Percentiles rank a stretch among this genome's conserved stretches.
Conservation (phyloP, 2,888 invertebrate species). For the Sphinx pinastri region DNA sequence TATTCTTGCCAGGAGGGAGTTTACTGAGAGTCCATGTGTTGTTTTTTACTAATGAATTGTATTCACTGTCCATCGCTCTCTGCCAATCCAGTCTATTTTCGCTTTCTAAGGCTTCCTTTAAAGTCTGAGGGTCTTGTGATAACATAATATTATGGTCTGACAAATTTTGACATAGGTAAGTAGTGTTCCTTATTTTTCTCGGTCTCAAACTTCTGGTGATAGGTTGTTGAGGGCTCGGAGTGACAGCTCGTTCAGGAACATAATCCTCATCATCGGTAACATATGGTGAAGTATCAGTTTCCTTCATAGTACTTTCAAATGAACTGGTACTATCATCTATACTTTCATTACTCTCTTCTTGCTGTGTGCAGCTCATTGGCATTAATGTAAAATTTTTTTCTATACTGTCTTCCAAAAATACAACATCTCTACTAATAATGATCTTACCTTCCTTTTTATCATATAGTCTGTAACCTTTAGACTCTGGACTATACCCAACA, state of each 20-base stretch:
- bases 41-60: constrained; percentile 30
- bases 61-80: constrained; percentile 29
- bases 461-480: neutral
- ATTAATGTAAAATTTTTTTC: neutral
- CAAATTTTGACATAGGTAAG: no score
- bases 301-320: no score
- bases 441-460: neutral
- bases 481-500: neutral
- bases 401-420: neutral
- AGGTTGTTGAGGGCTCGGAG: no score
- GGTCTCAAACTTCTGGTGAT: constrained; percentile 3
- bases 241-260: no score
- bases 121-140: neutral
- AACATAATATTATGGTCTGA: no score
- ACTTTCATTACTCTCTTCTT: neutral
- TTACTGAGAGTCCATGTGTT: constrained; percentile 29
- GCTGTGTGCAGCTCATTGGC: neutral
- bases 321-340: constrained; percentile 1
- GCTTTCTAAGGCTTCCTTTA: constrained; percentile 1
- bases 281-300: no score
- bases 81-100: constrained; percentile 28
- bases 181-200: no score
- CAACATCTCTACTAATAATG: neutral
- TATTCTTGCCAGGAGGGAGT: constrained; percentile 13
- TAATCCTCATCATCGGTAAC: no score